phyloP scores from a whole-genome alignment of 2,113 vertebrate genomes.

The cat (Felis catus) region F.catus_Fca126_mat1.0 CM031421.1:75684001-75684500 shows the following conservation, averaged over 20 bases:
- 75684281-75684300: no score
- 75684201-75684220: background rate
- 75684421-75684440: no score
- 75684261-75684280: background rate
- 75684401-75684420: no score
- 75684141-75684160: background rate
- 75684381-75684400: no score
- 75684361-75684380: no score
- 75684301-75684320: background rate
- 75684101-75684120: background rate
- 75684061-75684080: slow-evolving; percentile 47
- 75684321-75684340: no score
- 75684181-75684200: no score
- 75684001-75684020: slow-evolving; percentile 25
- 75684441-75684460: no score
- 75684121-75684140: background rate
- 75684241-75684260: background rate
- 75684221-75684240: background rate
- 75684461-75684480: no score
- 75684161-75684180: background rate
- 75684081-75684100: background rate
- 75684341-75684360: no score
- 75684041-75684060: slow-evolving; percentile 39
- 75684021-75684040: background rate
- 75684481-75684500: no score